Percentiles rank a stretch among this genome's conserved stretches.
phyloP scores from a whole-genome alignment of 2,113 vertebrate species.

The Gambusia holbrooki region DNA sequence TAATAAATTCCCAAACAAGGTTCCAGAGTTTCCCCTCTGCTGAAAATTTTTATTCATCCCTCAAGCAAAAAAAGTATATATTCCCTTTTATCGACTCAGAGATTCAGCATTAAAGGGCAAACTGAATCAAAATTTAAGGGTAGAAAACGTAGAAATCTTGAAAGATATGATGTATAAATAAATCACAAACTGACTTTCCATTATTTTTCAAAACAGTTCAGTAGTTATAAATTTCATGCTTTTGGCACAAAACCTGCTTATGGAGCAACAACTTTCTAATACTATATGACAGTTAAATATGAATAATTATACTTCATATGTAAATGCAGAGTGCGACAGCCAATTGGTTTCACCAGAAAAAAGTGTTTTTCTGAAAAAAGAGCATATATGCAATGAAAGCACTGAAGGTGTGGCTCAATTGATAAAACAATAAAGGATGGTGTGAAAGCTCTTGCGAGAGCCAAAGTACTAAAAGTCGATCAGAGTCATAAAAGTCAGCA shows the following conservation, averaged over 20 bases:
- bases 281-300: not conserved
- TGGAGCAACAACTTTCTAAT: not conserved
- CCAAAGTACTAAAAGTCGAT: not conserved
- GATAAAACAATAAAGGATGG: not conserved
- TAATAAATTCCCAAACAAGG: conserved; percentile 17
- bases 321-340: no score
- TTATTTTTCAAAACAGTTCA: not conserved
- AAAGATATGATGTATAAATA: not conserved
- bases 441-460: not conserved
- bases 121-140: not conserved
- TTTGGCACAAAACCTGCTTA: not conserved
- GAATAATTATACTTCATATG: not conserved
- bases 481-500: not conserved
- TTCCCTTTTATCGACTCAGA: not conserved
- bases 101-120: not conserved
- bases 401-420: not conserved
- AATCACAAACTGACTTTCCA: not conserved
- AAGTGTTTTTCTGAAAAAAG: no score
- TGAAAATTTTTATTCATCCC: conserved; percentile 42
- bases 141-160: not conserved
- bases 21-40: conserved; percentile 5
- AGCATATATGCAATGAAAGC: not conserved
- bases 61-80: conserved; percentile 1
- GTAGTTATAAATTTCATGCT: not conserved
- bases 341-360: no score